These are phyloP conservation scores for Theristicus caerulescens DNA, from an alignment of 2,113 vertebrate genomes.

Conservation along the genomic window DNA sequence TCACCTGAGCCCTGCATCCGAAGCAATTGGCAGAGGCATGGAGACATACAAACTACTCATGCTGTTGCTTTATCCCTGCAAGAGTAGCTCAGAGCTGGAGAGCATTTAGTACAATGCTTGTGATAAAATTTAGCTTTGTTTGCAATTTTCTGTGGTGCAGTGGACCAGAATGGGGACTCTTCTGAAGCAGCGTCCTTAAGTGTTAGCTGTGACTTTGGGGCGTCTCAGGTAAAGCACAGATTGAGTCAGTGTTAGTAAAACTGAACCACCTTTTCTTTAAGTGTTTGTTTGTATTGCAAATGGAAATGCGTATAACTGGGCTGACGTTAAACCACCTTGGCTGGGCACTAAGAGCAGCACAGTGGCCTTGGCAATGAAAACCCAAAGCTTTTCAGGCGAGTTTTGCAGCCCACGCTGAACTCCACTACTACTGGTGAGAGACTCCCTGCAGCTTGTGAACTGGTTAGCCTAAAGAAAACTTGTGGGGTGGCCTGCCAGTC, in stretches of 20 bases:
- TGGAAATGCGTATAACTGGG: not conserved
- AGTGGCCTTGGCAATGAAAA: not conserved
- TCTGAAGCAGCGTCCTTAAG: not conserved
- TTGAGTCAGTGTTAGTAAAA: not conserved
- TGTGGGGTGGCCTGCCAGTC: not conserved
- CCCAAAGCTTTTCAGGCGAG: not conserved
- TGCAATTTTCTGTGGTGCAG: not conserved
- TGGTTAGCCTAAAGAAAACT: not conserved
- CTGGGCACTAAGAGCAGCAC: not conserved
- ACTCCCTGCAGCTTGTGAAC: not conserved
- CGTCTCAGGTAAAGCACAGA: not conserved
- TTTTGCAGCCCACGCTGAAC: not conserved
- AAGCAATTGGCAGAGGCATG: not conserved
- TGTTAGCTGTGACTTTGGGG: not conserved
- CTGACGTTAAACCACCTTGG: not conserved
- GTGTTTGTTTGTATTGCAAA: not conserved
- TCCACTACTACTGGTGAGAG: not conserved
- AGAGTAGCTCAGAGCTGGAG: not conserved
- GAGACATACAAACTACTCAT: not conserved
- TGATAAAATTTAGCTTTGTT: not conserved
- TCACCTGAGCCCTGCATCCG: not conserved
- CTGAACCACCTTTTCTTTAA: not conserved
- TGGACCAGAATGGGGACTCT: not conserved
- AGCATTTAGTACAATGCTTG: not conserved
- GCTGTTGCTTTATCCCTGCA: not conserved